phyloP scores from a whole-genome alignment of 1,140 invertebrate species.

The Drosophila erecta region DNA sequence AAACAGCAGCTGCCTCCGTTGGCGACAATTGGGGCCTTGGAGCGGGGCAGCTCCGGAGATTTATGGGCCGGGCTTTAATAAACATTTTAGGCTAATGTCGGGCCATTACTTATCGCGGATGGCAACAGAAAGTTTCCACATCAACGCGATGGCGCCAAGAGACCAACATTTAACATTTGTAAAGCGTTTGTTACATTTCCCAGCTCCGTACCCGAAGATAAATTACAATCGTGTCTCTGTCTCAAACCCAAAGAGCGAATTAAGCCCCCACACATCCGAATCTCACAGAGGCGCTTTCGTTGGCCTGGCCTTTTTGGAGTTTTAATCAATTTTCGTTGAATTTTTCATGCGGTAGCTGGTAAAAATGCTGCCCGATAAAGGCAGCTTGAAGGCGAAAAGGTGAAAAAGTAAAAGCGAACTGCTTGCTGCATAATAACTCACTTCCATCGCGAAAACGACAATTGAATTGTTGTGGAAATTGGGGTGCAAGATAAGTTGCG shows the following conservation, averaged over 20 bases:
- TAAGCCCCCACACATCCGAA: conserved; percentile 36
- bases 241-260: conserved; percentile 48
- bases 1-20: conserved; percentile 54
- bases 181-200: conserved; percentile 68
- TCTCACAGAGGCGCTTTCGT: conserved; percentile 22
- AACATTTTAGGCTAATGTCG: conserved; percentile 76
- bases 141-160: conserved; percentile 75
- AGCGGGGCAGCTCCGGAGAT: conserved; percentile 28
- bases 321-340: conserved; percentile 82
- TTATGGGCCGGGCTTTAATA: conserved; percentile 73
- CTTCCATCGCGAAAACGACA: conserved; percentile 39
- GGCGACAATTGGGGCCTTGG: conserved; percentile 52
- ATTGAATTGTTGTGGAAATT: conserved; percentile 52
- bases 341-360: conserved; percentile 77
- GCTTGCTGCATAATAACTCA: conserved; percentile 61
- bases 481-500: neutral
- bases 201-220: conserved; percentile 68
- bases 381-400: conserved; percentile 33
- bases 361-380: conserved; percentile 63
- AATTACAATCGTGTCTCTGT: conserved; percentile 69
- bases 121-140: conserved; percentile 58
- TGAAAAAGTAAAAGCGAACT: conserved; percentile 69
- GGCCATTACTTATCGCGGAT: conserved; percentile 69
- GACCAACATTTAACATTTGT: conserved; percentile 81
- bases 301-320: conserved; percentile 63